These are phyloP conservation scores for Hirtodrosophila histrioides DNA, from an alignment of 2,888 invertebrate species.

Conservation along the genomic window DNA sequence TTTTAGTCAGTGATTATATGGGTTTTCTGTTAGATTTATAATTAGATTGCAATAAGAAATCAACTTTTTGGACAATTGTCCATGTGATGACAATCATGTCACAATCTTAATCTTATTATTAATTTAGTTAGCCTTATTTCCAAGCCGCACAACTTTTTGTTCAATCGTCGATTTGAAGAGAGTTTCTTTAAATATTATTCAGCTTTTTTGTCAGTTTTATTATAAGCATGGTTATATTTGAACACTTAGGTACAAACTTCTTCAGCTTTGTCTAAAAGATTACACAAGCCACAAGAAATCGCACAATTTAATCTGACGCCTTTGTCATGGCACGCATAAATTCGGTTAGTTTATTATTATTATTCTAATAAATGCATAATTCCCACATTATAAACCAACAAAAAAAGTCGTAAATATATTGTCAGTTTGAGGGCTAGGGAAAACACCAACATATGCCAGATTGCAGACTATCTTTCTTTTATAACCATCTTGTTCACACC, in stretches of 20 bases:
- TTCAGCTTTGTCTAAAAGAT: slow-evolving; percentile 26
- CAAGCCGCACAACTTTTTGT: slow-evolving; percentile 23
- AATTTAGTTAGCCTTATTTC: slow-evolving; percentile 9
- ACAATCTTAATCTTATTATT: neutral
- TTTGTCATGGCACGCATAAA: slow-evolving; percentile 68
- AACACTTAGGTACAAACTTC: slow-evolving; percentile 22
- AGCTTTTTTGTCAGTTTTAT: neutral
- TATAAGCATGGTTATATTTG: neutral
- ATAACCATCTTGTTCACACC: slow-evolving; percentile 64
- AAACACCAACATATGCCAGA: slow-evolving; percentile 22
- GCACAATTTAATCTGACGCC: slow-evolving; percentile 51
- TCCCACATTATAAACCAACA: slow-evolving; percentile 70
- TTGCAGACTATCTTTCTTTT: slow-evolving; percentile 40
- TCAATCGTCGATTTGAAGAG: too few species aligned
- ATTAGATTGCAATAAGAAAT: neutral
- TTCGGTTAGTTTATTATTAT: slow-evolving; percentile 66
- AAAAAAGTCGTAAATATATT: slow-evolving; percentile 38
- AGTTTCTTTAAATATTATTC: too few species aligned
- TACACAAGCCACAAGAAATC: slow-evolving; percentile 49
- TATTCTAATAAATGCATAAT: slow-evolving; percentile 69
- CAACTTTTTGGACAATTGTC: neutral
- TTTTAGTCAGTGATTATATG: slow-evolving; percentile 33
- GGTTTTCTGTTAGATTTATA: neutral
- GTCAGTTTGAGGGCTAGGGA: slow-evolving; percentile 11
- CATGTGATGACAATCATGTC: too few species aligned